Conservation (phyloP, 2,113 vertebrate species). For the Merops nubicus region DNA sequence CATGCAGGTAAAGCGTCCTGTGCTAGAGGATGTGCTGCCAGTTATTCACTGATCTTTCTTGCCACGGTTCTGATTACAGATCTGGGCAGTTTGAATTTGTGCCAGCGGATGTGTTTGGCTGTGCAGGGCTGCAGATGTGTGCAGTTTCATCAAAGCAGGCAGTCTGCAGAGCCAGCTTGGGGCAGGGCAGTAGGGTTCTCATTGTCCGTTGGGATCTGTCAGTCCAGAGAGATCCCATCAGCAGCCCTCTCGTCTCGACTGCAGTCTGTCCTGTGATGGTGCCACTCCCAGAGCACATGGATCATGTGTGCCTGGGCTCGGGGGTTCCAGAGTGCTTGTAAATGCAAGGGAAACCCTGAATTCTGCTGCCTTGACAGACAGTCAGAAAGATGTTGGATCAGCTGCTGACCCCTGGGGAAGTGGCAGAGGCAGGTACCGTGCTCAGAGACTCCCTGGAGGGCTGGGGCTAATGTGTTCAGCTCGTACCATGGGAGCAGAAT, state of each 20-base stretch:
- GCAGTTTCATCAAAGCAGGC: background rate
- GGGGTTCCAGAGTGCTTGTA: fast-evolving
- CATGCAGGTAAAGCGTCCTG: fast-evolving
- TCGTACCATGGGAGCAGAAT: background rate
- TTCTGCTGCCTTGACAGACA: background rate
- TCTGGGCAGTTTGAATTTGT: background rate
- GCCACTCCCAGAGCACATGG: fast-evolving
- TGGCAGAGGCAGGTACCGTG: background rate
- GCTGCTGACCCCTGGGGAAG: background rate
- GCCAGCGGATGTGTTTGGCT: background rate
- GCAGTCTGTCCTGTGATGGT: background rate
- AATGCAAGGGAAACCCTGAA: background rate
- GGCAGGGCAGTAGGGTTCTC: background rate
- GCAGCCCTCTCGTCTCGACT: background rate
- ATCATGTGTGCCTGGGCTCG: fast-evolving
- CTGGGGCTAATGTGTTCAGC: background rate
- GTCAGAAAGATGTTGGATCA: background rate
- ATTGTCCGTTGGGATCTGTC: background rate
- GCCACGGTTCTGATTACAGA: too few relatives aligned
- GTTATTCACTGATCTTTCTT: background rate
- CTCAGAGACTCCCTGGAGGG: background rate
- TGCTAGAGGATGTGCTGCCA: background rate
- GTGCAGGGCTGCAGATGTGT: background rate
- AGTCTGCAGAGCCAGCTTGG: background rate
- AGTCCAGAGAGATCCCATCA: background rate